Base-by-base conservation (phyloP, 2,888 invertebrate genomes). In the Drosophila mimetica region DNA sequence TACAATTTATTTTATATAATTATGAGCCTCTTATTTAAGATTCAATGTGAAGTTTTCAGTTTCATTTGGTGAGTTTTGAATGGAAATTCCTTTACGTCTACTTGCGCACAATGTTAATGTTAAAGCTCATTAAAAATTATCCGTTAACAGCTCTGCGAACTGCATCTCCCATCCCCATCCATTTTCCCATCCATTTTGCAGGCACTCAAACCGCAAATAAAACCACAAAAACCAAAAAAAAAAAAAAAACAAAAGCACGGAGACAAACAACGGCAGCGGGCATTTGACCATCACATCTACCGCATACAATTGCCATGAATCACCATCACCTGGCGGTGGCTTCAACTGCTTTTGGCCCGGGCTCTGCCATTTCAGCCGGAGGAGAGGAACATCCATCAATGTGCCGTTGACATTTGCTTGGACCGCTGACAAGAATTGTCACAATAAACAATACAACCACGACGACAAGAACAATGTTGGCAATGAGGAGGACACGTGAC, bases 381-480 rank as follows among this genome's bases (percentile, higher is more conserved):
- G 44, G 44, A 37, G 76, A 59, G 76, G 76, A 77, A 80, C 85
- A 85, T 85, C 77, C 85, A 85, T 85, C 85, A 85, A 83, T 77
- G 81, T 79, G 77, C 84, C 86, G 82, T 83, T 88, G 85, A 87
- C 85, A 85, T 85, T 85, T 83, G 88, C 82, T 76, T 66, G 78
- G 76, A 75, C 77, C 77, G 85, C 83, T 85, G 85, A 85, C 85
- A 85, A 83, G 86, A 88, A 85, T 83, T 85, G 85, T 85, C 85
- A 85, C 85, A 88, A 85, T 88, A 85, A 85, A 79, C 83, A 85
- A 87, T 80, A 82, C 84, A 84, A 78, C 77, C 64, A 71, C 75
- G 77, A 77, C 77, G 59, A 67, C 53, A 60, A 53, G 61, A 71
- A 82, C 76, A 85, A 82, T 71, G 67, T 72, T 74, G 74, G 66